Evolutionary conservation across 2,113 vertebrate species (phyloP).

Genomic region (Tetraodon nigroviridis): DNA sequence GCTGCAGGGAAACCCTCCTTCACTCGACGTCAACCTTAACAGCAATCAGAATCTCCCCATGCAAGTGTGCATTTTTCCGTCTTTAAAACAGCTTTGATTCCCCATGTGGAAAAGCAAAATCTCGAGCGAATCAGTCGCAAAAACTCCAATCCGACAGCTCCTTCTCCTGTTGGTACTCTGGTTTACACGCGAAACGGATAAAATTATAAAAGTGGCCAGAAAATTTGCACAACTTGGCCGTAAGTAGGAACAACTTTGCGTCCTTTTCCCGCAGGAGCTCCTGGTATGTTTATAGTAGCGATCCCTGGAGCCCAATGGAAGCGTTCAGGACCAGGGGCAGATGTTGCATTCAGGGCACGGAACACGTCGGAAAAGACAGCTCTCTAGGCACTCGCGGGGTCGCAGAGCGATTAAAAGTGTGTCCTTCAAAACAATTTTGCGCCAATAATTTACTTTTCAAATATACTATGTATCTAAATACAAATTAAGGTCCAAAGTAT

Average conservation of each 20-base stretch:
- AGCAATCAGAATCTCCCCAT: background rate
- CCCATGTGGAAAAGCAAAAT: background rate
- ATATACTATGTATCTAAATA: no score
- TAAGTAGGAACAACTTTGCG: constrained; percentile 22
- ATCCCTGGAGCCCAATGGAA: constrained; percentile 53
- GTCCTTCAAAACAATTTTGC: no score
- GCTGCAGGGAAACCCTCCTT: constrained; percentile 2
- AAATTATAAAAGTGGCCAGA: background rate
- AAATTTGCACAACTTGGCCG: constrained; percentile 13
- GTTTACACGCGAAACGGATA: constrained; percentile 1
- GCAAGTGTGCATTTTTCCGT: no score
- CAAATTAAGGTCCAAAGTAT: background rate
- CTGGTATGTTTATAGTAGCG: constrained; percentile 54
- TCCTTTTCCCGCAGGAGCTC: constrained; percentile 32
- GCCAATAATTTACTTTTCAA: no score
- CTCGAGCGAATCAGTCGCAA: constrained; percentile 18
- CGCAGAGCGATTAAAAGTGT: background rate
- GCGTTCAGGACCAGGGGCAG: constrained; percentile 29
- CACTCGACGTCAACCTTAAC: background rate
- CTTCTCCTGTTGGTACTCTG: background rate
- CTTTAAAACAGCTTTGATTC: constrained; percentile 1
- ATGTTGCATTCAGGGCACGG: constrained; percentile 38
- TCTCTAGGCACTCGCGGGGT: background rate
- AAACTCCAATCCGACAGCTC: constrained; percentile 6
- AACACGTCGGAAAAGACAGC: background rate